phyloP scores from a whole-genome alignment of 2,888 invertebrate species.

The Lasioglossum lativentre region DNA sequence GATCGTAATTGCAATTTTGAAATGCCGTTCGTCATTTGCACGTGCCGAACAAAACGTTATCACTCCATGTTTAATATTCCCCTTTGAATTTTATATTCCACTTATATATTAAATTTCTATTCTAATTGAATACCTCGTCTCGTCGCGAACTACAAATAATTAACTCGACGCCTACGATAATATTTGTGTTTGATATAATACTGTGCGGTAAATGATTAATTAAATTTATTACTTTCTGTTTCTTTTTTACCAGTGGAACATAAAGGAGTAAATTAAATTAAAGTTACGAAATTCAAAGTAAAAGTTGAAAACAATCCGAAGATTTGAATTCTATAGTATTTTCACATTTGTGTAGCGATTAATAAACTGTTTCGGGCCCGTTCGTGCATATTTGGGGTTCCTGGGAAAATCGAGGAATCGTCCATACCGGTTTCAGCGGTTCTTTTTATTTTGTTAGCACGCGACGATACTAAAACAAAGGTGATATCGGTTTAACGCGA shows the following conservation, averaged over 20 bases:
- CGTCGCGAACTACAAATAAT: not conserved
- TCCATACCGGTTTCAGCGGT: not conserved
- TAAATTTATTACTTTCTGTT: not conserved
- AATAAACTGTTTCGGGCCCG: not conserved
- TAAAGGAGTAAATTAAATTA: too few species aligned
- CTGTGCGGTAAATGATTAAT: not conserved
- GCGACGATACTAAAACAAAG: not conserved
- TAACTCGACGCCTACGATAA: not conserved
- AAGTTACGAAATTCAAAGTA: too few species aligned
- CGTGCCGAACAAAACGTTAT: not conserved
- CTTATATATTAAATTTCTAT: not conserved
- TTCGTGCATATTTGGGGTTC: too few species aligned
- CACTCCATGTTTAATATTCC: not conserved
- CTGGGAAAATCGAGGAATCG: not conserved
- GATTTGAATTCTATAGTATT: too few species aligned
- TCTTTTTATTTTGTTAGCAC: not conserved
- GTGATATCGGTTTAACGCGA: constrained; percentile 9
- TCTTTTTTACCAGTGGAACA: too few species aligned
- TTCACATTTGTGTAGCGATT: not conserved
- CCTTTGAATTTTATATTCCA: not conserved
- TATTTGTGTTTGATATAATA: not conserved
- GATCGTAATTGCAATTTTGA: not conserved
- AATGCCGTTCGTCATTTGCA: not conserved
- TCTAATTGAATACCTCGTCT: not conserved
- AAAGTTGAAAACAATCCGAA: too few species aligned